phyloP scores from a whole-genome alignment of 2,113 vertebrate species.

The Todiramphus saurophagus region DNA sequence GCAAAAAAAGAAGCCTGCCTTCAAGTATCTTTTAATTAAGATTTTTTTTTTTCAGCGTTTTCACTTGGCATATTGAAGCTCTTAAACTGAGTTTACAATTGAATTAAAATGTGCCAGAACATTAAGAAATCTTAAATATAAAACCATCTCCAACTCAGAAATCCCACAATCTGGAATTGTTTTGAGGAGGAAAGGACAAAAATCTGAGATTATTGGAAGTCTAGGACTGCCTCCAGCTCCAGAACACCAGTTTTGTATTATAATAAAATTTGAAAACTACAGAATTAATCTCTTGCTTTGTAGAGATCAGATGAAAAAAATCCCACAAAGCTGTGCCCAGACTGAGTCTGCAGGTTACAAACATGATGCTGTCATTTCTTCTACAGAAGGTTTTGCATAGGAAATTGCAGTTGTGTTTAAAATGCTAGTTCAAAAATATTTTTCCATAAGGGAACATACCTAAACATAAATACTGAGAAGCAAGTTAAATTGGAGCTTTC shows the following conservation, averaged over 20 bases:
- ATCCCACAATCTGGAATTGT: neutral
- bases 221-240: neutral
- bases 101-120: neutral
- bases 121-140: neutral
- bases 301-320: neutral
- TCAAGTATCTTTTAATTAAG: neutral
- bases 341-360: neutral
- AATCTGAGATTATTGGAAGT: neutral
- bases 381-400: neutral
- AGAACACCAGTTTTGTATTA: neutral
- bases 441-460: neutral
- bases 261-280: neutral
- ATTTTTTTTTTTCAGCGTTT: neutral
- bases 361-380: neutral
- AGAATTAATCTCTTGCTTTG: neutral
- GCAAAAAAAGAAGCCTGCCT: neutral
- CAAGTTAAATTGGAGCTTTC: neutral
- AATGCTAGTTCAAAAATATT: neutral
- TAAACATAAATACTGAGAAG: neutral
- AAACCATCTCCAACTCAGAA: neutral
- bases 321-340: neutral
- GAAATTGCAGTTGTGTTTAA: neutral
- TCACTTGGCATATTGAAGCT: neutral
- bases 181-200: neutral
- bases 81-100: neutral